phyloP scores from a whole-genome alignment of 2,888 invertebrate genomes.

The Cephus runcator region DNA sequence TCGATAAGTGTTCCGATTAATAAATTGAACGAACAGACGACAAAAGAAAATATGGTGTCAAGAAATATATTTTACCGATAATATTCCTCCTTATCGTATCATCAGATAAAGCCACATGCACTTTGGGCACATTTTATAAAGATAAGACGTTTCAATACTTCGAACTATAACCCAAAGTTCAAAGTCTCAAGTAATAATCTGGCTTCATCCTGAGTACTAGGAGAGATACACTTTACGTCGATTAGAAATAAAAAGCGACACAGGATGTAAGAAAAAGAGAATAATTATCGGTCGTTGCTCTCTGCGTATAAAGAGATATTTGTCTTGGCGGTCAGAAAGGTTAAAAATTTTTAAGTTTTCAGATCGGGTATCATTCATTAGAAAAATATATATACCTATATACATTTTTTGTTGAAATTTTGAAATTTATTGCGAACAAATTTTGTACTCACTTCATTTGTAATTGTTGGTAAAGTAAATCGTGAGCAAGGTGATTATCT shows the following conservation, averaged over 20 bases:
- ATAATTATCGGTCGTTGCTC: not conserved
- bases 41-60: not conserved
- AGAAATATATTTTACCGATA: not conserved
- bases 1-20: not conserved
- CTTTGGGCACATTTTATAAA: not conserved
- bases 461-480: not conserved
- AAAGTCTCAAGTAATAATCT: not conserved
- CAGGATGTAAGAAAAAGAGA: not conserved
- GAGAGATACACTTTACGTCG: not conserved
- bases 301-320: not conserved
- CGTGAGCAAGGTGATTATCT: not conserved
- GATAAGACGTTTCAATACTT: not conserved
- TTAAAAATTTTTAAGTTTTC: not conserved
- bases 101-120: not conserved
- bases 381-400: too few relatives aligned
- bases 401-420: not conserved
- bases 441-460: not conserved
- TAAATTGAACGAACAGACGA: not conserved
- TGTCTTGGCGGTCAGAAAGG: not conserved
- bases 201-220: not conserved
- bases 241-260: not conserved
- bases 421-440: not conserved
- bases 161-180: not conserved
- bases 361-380: too few relatives aligned
- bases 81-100: not conserved